Conservation (phyloP, 2,888 invertebrate species). For the Lasius fuliginosus region DNA sequence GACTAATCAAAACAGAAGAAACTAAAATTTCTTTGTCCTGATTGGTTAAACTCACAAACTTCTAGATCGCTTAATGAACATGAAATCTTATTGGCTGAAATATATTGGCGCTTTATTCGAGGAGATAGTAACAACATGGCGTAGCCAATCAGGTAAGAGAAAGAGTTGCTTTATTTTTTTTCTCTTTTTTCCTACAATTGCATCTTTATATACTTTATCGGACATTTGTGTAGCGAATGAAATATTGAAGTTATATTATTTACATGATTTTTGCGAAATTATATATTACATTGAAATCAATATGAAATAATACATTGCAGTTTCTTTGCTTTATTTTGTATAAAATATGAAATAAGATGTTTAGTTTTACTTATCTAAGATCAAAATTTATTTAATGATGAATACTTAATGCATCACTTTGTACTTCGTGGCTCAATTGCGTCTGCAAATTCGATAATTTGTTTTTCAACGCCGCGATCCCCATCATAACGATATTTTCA, state of each 20-base stretch:
- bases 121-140: background rate
- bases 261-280: background rate
- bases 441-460: conserved; percentile 98
- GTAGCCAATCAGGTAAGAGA: background rate
- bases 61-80: background rate
- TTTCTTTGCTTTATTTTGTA: background rate
- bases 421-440: conserved; percentile 95
- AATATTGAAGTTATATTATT: background rate
- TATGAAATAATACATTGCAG: background rate
- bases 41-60: background rate
- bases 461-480: conserved; percentile 96
- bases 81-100: background rate
- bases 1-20: background rate
- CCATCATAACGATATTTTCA: conserved; percentile 98
- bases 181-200: too few species aligned
- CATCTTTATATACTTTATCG: too few species aligned
- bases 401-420: conserved; percentile 93
- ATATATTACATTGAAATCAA: background rate
- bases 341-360: background rate
- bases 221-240: background rate
- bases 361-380: background rate
- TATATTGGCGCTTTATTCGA: background rate
- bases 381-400: conserved; percentile 81
- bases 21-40: background rate
- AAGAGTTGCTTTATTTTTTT: too few species aligned